Evolutionary conservation across 2,797 vertebrate genomes (phyloP).

Genomic region (Alcedo quadribrachys): DNA sequence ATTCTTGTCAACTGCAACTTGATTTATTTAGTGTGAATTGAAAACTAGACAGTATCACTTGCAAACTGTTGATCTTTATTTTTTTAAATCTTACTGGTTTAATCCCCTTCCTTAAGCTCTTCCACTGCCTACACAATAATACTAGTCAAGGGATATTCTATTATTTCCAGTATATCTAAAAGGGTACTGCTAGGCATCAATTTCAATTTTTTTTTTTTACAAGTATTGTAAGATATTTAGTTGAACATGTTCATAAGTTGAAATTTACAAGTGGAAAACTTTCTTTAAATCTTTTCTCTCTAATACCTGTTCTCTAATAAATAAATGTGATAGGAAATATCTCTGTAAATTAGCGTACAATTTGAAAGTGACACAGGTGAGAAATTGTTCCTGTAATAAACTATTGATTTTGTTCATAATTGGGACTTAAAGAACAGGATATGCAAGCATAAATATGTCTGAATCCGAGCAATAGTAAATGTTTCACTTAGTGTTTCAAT

Average conservation of each 20-base stretch:
- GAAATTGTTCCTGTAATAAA: constrained; percentile 70
- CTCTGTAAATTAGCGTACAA: constrained; percentile 6
- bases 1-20: background rate
- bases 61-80: background rate
- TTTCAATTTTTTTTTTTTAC: constrained; percentile 10
- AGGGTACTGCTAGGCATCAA: background rate
- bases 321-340: constrained; percentile 62
- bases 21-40: background rate
- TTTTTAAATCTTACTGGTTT: background rate
- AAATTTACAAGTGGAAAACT: constrained; percentile 26
- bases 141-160: background rate
- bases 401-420: constrained; percentile 55
- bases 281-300: constrained; percentile 18
- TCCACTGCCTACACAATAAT: background rate
- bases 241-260: constrained; percentile 12
- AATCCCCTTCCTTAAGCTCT: background rate
- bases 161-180: background rate
- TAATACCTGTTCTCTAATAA: constrained; percentile 38
- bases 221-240: constrained; percentile 2
- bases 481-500: background rate
- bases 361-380: constrained; percentile 64
- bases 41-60: background rate
- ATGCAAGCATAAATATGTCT: constrained; percentile 12
- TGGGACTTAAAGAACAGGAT: constrained; percentile 33
- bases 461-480: background rate